A percentile compares a stretch with the other conserved stretches of the same genome.
phyloP scores from a whole-genome alignment of 2,888 invertebrate species.

The Pomacea canaliculata region DNA sequence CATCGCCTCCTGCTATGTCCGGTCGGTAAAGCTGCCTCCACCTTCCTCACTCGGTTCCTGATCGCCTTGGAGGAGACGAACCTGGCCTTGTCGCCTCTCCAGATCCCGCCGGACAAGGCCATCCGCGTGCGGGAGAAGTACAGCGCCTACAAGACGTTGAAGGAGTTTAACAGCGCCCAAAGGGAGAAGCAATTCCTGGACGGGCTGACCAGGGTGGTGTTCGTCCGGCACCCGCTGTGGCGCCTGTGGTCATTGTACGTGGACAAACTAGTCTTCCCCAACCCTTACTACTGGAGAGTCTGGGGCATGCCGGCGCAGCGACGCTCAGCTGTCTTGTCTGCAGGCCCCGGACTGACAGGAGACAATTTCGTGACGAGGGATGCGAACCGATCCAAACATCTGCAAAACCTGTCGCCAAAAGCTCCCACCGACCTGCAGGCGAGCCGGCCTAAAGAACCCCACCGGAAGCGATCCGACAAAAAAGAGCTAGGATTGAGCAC shows the following conservation, averaged over 20 bases:
- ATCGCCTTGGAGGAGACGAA: constrained; percentile 12
- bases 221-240: constrained; percentile 10
- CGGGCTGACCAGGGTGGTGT: constrained; percentile 1
- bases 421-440: too few species aligned
- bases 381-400: too few species aligned
- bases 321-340: too few species aligned
- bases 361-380: too few species aligned
- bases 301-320: constrained; percentile 16
- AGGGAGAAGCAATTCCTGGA: constrained; percentile 6
- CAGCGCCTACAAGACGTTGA: neutral
- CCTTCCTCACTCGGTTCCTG: constrained; percentile 17
- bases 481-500: too few species aligned
- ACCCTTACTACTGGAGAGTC: constrained; percentile 15
- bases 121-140: constrained; percentile 14
- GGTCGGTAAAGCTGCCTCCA: constrained; percentile 17
- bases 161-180: neutral
- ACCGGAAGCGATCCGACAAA: too few species aligned
- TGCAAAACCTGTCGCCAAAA: too few species aligned
- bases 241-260: constrained; percentile 18
- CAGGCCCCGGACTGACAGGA: too few species aligned
- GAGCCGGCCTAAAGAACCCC: too few species aligned
- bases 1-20: constrained; percentile 14
- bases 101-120: constrained; percentile 8
- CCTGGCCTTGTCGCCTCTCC: constrained; percentile 9
- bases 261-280: constrained; percentile 18